phyloP scores from a whole-genome alignment of 2,797 vertebrate species.

The Rhincodon typus region DNA sequence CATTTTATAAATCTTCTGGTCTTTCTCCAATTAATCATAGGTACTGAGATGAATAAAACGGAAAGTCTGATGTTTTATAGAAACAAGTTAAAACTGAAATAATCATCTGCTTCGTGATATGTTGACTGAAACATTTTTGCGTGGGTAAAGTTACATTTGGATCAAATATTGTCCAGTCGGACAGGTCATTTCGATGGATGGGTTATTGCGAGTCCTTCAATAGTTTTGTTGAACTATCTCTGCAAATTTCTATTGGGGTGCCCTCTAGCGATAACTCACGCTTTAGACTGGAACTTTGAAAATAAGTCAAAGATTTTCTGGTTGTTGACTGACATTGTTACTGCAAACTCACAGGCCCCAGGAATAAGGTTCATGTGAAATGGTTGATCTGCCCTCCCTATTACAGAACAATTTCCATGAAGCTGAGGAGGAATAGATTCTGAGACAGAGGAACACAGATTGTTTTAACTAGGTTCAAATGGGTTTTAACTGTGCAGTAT shows the following conservation, averaged over 20 bases:
- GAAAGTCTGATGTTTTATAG: background rate
- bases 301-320: background rate
- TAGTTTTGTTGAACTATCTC: background rate
- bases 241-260: background rate
- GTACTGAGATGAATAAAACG: background rate
- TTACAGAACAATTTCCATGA: background rate
- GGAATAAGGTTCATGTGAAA: background rate
- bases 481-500: background rate
- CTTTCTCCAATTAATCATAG: no score
- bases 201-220: background rate
- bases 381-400: background rate
- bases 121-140: background rate
- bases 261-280: background rate
- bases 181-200: background rate
- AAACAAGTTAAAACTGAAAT: background rate
- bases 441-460: background rate
- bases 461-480: background rate
- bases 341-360: background rate
- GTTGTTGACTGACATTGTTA: background rate
- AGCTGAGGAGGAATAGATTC: background rate
- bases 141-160: no score
- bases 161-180: background rate
- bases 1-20: background rate
- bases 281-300: no score
- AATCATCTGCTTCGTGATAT: no score